These are phyloP conservation scores for Nematostella vectensis DNA, from an alignment of 92 coral and sea anemone genomes.

Conservation along the genomic window DNA sequence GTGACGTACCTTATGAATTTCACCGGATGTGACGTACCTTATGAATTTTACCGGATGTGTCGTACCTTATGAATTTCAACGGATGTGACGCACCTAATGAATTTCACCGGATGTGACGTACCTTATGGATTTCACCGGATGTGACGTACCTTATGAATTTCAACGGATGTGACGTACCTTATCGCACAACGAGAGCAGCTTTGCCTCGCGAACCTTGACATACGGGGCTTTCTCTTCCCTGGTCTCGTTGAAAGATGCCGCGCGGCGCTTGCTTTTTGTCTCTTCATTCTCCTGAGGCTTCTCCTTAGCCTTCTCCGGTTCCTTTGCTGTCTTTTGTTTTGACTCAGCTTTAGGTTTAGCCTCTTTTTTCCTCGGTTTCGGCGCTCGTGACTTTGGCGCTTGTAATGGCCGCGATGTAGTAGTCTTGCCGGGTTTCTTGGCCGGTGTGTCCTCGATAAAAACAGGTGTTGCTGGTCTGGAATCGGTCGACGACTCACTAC, in stretches of 20 bases:
- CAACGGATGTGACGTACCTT: no score
- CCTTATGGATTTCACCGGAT: no score
- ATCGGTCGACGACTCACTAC: no score
- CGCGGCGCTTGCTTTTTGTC: not conserved
- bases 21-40: no score
- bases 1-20: no score
- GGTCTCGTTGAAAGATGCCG: constrained; percentile 16
- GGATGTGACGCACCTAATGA: no score
- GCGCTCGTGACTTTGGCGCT: not conserved
- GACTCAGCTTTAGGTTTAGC: not conserved
- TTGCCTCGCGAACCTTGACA: constrained; percentile 72
- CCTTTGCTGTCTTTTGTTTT: not conserved
- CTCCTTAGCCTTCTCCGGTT: constrained; percentile 3
- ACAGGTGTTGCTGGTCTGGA: no score
- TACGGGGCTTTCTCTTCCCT: constrained; percentile 68
- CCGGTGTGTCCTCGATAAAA: not conserved
- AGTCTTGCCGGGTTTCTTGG: constrained; percentile 3
- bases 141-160: no score
- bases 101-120: no score
- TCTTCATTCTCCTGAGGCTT: constrained; percentile 19
- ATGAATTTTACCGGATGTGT: no score
- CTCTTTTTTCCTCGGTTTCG: constrained; percentile 5
- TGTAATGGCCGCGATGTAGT: not conserved
- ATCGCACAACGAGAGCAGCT: constrained; percentile 53
- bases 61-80: no score